Evolutionary conservation across 1,140 invertebrate genomes (phyloP).

Genomic region (Heterodera carotae): DNA sequence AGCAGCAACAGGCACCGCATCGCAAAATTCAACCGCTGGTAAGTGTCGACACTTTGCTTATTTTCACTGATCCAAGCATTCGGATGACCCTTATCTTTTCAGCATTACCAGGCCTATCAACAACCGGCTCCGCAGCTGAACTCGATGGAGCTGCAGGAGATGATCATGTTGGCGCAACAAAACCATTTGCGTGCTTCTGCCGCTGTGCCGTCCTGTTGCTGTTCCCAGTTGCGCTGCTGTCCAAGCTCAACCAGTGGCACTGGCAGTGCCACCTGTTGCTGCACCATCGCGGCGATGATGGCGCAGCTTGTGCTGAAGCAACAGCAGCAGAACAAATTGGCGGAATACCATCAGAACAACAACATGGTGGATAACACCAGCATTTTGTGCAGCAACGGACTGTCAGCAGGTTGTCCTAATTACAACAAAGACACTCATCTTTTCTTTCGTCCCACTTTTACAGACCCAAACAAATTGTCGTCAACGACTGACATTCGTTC

Average conservation of each 20-base stretch:
- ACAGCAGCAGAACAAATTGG: constrained; percentile 2
- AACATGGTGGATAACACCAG: background rate
- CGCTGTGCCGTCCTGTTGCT: background rate
- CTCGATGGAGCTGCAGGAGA: constrained; percentile 18
- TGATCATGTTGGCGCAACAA: background rate
- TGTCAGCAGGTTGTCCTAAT: background rate
- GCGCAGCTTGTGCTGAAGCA: constrained; percentile 26
- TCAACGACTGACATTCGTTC: constrained; percentile 5
- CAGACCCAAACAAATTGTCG: constrained; percentile 4
- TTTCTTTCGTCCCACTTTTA: background rate
- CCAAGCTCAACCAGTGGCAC: background rate
- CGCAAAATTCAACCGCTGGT: constrained; percentile 29
- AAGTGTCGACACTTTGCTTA: background rate
- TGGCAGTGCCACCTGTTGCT: constrained; percentile 12
- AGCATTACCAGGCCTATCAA: constrained; percentile 31
- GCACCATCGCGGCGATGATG: constrained; percentile 22
- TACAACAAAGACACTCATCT: too few relatives aligned
- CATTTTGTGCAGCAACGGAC: background rate
- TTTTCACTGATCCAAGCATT: too few relatives aligned
- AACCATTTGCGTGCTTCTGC: background rate
- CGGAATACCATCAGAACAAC: too few relatives aligned
- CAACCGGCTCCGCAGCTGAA: constrained; percentile 23
- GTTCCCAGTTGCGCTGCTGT: background rate
- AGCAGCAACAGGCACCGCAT: constrained; percentile 9
- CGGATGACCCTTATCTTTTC: too few relatives aligned